phyloP scores from a whole-genome alignment of 92 coral and sea anemone genomes.

The Phymanthus crucifer region DNA sequence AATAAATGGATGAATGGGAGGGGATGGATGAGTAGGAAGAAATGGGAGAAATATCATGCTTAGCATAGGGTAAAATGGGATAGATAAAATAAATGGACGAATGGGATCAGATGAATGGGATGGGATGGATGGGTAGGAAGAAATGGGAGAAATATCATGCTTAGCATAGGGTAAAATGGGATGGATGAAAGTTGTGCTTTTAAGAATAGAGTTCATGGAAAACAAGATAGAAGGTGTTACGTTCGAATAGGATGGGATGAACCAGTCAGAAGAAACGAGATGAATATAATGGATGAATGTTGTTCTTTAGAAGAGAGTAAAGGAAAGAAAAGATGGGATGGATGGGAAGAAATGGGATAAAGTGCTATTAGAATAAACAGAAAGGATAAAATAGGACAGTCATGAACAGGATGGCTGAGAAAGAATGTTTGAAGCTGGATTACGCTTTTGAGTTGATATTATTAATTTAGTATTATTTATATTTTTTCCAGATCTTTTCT shows the following conservation, averaged over 20 bases:
- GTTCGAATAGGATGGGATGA: not conserved
- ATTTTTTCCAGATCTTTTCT: conserved; percentile 21
- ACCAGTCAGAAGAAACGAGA: not conserved
- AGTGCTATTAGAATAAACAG: not conserved
- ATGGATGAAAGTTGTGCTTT: too few species aligned
- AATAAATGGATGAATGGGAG: not conserved
- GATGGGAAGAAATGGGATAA: not conserved
- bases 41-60: too few species aligned
- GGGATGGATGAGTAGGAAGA: not conserved
- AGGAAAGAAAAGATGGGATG: not conserved
- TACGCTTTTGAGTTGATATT: not conserved
- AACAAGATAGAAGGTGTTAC: too few species aligned
- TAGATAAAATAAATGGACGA: too few species aligned
- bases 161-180: not conserved
- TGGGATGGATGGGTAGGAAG: not conserved
- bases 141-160: not conserved
- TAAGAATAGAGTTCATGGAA: too few species aligned
- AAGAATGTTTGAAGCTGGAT: not conserved
- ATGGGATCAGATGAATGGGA: not conserved
- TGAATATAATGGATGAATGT: too few species aligned
- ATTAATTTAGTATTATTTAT: not conserved
- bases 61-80: too few species aligned
- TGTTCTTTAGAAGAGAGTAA: not conserved
- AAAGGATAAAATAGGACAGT: not conserved
- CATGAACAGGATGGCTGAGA: not conserved